Percentiles rank a stretch among this genome's conserved stretches.
These are phyloP conservation scores for Alcedo atthis DNA, from an alignment of 2,797 vertebrate genomes.

Conservation along the genomic window DNA sequence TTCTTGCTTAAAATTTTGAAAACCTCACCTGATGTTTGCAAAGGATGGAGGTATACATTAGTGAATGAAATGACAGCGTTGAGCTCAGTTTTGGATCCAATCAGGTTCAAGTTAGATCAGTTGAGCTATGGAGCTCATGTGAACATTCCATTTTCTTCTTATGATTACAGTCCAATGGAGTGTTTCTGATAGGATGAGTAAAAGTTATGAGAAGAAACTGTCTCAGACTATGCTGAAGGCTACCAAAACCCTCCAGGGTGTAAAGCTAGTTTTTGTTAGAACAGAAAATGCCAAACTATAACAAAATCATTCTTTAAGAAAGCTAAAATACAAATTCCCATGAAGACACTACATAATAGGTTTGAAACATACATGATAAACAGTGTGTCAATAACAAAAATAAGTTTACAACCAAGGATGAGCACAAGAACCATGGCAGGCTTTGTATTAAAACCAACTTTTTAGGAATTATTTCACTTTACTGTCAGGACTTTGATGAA, in stretches of 20 bases:
- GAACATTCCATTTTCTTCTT: not conserved
- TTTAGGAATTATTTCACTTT: not conserved
- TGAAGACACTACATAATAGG: not conserved
- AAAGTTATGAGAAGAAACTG: not conserved
- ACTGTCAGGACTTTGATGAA: not conserved
- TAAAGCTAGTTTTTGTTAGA: not conserved
- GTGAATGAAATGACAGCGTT: not conserved
- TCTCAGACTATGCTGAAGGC: not conserved
- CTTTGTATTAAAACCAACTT: not conserved
- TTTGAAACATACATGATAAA: not conserved
- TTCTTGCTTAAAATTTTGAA: not conserved
- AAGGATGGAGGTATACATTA: not conserved
- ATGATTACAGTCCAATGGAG: not conserved
- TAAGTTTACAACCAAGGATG: not conserved
- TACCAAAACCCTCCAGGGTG: not conserved
- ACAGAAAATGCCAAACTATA: not conserved
- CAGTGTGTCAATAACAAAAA: not conserved
- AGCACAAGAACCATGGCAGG: not conserved
- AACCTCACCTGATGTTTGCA: not conserved
- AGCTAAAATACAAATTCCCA: too few relatives aligned
- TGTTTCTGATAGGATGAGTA: not conserved
- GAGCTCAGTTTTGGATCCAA: not conserved
- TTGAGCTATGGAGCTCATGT: not conserved
- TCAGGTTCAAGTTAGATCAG: too few relatives aligned
- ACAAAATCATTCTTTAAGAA: too few relatives aligned